Evolutionary conservation across 1,140 invertebrate species (phyloP), one percentile per base, ranked within the genome.

Genomic region (Drosophila murphyi): DNA sequence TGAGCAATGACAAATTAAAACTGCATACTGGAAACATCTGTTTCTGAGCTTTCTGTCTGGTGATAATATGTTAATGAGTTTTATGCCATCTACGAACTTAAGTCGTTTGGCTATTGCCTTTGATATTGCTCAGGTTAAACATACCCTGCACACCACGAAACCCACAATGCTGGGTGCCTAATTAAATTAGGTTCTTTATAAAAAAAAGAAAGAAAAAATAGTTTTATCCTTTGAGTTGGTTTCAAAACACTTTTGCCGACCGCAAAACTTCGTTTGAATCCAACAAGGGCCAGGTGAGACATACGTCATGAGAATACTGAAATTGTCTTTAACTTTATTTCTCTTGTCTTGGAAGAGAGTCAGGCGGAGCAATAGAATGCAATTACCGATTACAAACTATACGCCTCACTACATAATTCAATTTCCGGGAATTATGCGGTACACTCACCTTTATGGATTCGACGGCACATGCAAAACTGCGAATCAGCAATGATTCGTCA

Each of bases 1-100:
- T 69, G 51, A 56, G 39, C 50, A 47, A 57, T 57, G 68, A 35
- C 35, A 54, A 54, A 34, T 48, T 55, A 61, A 31, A 57, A 55
- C 34, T 20, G 37, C 35, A 32, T 47, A 55, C 45, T 57, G 48
- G 43, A 43, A 72, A 57, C 63, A 73, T 51, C 71, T 67, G 63
- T 34, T 54, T 57, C 20, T 32, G 29, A 73, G 60, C 57, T 59
- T 60, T 12, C 56, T 41, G 47, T 31, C 54, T 54, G 64, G 48
- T 48, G 71, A 68, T 64, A 73, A 73, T 68, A 68, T 73, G 71
- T 50, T 73, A 73, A 73, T 73, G 63, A 60, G 71, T 64, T 73
- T 73, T 54, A 39, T 52, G 55, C 63, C 31, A 54, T 67, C 62
- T 72, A 43, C 10, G 62, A 57, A 72, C 67, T 72, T 59, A 72